These are phyloP conservation scores for Dioctria linearis DNA, from an alignment of 2,888 invertebrate species.

Conservation along the genomic window DNA sequence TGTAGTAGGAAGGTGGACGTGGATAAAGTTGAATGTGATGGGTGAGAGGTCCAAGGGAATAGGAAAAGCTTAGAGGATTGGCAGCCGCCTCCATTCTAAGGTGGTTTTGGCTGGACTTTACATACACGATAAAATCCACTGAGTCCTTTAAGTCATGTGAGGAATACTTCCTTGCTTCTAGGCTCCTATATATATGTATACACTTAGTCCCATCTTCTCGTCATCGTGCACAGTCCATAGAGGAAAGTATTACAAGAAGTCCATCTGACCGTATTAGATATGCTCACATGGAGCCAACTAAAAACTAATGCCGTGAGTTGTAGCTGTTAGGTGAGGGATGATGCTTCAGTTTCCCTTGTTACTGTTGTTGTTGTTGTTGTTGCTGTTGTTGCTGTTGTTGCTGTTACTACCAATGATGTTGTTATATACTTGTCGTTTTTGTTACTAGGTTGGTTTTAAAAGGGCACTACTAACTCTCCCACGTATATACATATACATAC, in stretches of 20 bases:
- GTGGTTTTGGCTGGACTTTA: slow-evolving; percentile 50
- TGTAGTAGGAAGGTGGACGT: neutral
- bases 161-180: neutral
- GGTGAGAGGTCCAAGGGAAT: neutral
- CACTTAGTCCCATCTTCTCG: neutral
- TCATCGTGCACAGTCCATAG: slow-evolving; percentile 38
- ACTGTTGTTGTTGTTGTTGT: neutral
- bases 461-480: neutral
- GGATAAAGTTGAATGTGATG: neutral
- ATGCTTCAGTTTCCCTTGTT: slow-evolving; percentile 1
- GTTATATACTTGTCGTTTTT: neutral
- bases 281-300: slow-evolving; percentile 51
- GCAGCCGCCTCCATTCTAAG: slow-evolving; percentile 33
- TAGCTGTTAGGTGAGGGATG: slow-evolving; percentile 41
- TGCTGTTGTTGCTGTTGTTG: neutral
- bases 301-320: slow-evolving; percentile 52
- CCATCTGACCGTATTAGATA: slow-evolving; percentile 53
- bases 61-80: slow-evolving; percentile 13
- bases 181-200: no score
- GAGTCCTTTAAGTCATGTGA: slow-evolving; percentile 44
- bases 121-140: slow-evolving; percentile 50
- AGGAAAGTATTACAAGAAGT: slow-evolving; percentile 52
- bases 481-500: slow-evolving; percentile 2
- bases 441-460: neutral
- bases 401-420: neutral